Conservation (phyloP, 2,113 vertebrate genomes). For the Ploceus nigricollis region DNA sequence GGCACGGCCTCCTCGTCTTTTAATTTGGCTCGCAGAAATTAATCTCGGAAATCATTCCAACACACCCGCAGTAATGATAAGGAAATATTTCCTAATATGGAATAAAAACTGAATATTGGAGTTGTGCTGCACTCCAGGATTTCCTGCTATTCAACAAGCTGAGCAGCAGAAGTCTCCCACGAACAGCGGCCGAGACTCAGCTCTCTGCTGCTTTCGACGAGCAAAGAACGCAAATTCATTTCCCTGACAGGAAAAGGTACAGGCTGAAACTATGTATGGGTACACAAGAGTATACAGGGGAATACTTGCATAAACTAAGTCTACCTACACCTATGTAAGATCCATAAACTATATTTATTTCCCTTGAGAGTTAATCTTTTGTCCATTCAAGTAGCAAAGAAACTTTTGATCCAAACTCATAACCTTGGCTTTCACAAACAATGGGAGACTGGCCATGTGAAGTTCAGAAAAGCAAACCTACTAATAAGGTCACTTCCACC, state of each 20-base stretch:
- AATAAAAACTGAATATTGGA: conserved; percentile 60
- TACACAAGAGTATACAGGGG: not conserved
- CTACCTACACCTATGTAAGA: not conserved
- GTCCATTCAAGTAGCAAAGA: not conserved
- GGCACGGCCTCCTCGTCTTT: not conserved
- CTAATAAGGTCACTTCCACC: not conserved
- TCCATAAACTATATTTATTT: not conserved
- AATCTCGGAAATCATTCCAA: not conserved
- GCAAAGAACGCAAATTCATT: not conserved
- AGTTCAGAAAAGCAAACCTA: not conserved
- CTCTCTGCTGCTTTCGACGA: not conserved
- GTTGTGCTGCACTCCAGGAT: conserved; percentile 55
- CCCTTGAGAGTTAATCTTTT: not conserved
- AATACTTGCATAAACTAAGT: not conserved
- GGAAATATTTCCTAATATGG: conserved; percentile 68
- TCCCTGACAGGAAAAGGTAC: not conserved
- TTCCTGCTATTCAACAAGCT: conserved; percentile 52
- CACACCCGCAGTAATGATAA: not conserved
- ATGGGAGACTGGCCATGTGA: not conserved
- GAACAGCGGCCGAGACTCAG: not conserved
- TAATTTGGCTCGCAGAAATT: not conserved
- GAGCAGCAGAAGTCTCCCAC: conserved; percentile 19
- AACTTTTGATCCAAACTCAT: not conserved
- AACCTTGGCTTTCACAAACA: not conserved
- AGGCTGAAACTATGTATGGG: not conserved